Base-by-base conservation (phyloP, 2,888 invertebrate genomes). In the Palloptera scutellata region DNA sequence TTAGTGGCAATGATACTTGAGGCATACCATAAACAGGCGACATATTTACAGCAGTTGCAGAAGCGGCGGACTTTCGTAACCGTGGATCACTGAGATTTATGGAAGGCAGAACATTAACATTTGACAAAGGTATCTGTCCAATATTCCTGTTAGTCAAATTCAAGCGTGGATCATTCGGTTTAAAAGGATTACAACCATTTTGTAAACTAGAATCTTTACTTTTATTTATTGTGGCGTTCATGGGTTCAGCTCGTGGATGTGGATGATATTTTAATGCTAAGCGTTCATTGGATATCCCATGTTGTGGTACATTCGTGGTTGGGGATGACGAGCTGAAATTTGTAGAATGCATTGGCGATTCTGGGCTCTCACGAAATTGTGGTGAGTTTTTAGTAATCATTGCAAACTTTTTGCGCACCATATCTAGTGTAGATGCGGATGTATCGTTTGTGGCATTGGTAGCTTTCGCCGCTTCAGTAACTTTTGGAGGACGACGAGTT, bases 211-310 rank as follows among this genome's bases (percentile, higher is more conserved):
- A 59, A 53, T 59, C 59, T 15, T 30, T 55, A 15, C 67, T 69
- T 17, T 12, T 3, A 48, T 48, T 61, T 41, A 13, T 55, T n/a
- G 48, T 68, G 9, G 63, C 51, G n/a, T 71, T 70, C 30, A 30
- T 30, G 10, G 67, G 60, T 19, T 76, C 75, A 19, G 73, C 75
- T 0, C 83, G 78, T 1, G 86, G 86, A 77, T 85, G 85, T 1
- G 85, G 86, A 75, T 86, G 83, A 68, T 86, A 86, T 75, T 86
- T 87, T 68, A 85, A 84, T 1, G 86, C 86, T 20, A 74, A n/a
- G 30, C 73, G 71, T 68, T 75, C 75, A 5, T 63, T 68, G 8
- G 70, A 51, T 1, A 66, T 41, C 3, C 64, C 64, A 12, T 42
- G 54, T 4, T 43, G 15, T 9, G 55, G 13, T 42, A 20, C 12